These are phyloP conservation scores for Caenorhabditis sp. DNA, from an alignment of 2,888 invertebrate species.

Conservation along the genomic window DNA sequence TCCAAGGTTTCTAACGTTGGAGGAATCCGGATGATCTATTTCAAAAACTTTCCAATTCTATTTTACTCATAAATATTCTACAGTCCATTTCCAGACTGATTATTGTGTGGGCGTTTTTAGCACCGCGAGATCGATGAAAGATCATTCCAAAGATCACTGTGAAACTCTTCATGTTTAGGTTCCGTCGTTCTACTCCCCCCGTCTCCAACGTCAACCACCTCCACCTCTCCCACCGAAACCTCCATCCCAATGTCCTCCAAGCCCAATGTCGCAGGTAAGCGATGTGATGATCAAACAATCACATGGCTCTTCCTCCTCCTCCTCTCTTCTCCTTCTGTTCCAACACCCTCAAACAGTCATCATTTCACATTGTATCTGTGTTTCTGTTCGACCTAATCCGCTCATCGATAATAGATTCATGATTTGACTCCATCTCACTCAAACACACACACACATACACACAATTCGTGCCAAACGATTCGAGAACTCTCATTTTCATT, in stretches of 20 bases:
- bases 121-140: neutral
- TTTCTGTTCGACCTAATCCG: constrained; percentile 57
- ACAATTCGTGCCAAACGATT: neutral
- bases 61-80: no score
- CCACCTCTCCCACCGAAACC: constrained; percentile 73
- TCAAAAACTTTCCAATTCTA: no score
- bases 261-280: constrained; percentile 76
- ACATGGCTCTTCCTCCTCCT: constrained; percentile 30
- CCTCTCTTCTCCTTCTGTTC: constrained; percentile 14
- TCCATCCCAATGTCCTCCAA: constrained; percentile 63
- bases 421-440: constrained; percentile 44
- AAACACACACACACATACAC: constrained; percentile 29
- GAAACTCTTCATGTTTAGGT: constrained; percentile 57
- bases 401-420: constrained; percentile 62
- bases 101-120: neutral
- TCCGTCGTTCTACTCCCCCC: constrained; percentile 82
- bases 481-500: constrained; percentile 15
- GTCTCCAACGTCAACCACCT: constrained; percentile 79
- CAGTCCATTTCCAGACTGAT: no score
- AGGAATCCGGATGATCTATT: no score
- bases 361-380: constrained; percentile 33
- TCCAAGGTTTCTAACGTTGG: no score
- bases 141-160: neutral
- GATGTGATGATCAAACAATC: constrained; percentile 13
- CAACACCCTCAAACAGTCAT: constrained; percentile 16